These are phyloP conservation scores for Seriola dumerili DNA, from an alignment of 2,113 vertebrate species.

Conservation along the genomic window DNA sequence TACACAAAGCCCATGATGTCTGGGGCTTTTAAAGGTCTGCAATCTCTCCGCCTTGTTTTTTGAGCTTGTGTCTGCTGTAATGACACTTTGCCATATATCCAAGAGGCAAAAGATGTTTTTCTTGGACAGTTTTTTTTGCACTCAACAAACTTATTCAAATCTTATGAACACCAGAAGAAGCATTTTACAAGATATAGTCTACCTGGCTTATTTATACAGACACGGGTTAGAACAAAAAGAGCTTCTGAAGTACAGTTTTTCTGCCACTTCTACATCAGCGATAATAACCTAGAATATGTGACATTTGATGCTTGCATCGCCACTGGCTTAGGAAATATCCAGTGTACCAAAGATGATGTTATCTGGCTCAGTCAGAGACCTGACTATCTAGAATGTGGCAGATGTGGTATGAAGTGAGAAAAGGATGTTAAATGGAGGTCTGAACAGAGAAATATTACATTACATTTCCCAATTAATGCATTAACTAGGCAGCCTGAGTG, in stretches of 20 bases:
- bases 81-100: constrained; percentile 40
- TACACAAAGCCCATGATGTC: constrained; percentile 46
- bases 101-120: constrained; percentile 5
- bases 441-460: constrained; percentile 1
- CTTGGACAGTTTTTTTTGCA: constrained; percentile 1
- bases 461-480: background rate
- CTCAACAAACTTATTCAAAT: constrained; percentile 11
- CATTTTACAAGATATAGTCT: background rate
- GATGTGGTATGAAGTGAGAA: constrained; percentile 8
- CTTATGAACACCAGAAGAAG: background rate
- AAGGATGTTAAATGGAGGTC: constrained; percentile 14
- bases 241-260: constrained; percentile 18
- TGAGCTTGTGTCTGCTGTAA: constrained; percentile 29
- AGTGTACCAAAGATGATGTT: constrained; percentile 44
- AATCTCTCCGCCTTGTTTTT: constrained; percentile 38
- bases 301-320: constrained; percentile 46
- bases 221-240: background rate
- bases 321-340: constrained; percentile 51
- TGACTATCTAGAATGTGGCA: constrained; percentile 50
- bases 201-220: constrained; percentile 8
- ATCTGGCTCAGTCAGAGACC: constrained; percentile 52
- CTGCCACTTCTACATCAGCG: constrained; percentile 18
- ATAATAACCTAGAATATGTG: constrained; percentile 52
- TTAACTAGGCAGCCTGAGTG: background rate
- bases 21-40: constrained; percentile 46